phyloP scores from a whole-genome alignment of 2,797 vertebrate genomes.

The Protosalanx chinensis region DNA sequence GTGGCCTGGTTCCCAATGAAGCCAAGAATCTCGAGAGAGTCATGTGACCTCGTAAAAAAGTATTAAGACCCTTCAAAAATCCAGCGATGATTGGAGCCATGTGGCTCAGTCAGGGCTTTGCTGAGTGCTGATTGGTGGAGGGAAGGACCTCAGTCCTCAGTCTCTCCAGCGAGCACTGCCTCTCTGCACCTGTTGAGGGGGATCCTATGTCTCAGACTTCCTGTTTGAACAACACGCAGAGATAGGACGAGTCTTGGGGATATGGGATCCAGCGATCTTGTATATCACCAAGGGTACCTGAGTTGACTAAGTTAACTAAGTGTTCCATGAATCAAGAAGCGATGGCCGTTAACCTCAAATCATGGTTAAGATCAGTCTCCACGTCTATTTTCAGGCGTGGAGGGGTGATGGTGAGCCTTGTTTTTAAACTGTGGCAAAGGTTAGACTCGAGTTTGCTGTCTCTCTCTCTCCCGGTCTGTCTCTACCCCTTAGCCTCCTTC shows the following conservation, averaged over 20 bases:
- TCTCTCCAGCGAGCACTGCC: constrained; percentile 37
- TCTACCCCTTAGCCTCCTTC: too few species aligned
- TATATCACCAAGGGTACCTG: background rate
- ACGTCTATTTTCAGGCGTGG: background rate
- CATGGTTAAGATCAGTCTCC: background rate
- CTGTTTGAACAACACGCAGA: constrained; percentile 41
- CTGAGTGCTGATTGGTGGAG: background rate
- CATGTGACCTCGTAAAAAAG: constrained; percentile 40
- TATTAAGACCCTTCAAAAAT: constrained; percentile 17
- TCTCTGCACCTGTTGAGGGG: constrained; percentile 51
- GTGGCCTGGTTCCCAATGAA: constrained; percentile 46
- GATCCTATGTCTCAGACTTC: constrained; percentile 48
- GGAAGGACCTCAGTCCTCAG: background rate
- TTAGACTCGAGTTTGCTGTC: too few species aligned
- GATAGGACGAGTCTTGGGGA: constrained; percentile 1
- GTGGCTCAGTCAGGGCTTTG: constrained; percentile 24
- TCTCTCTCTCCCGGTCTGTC: background rate
- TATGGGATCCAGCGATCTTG: constrained; percentile 25
- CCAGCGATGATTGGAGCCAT: constrained; percentile 49
- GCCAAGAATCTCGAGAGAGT: constrained; percentile 54
- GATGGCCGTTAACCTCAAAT: background rate
- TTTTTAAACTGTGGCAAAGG: too few species aligned
- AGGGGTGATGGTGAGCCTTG: background rate
- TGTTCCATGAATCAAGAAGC: background rate
- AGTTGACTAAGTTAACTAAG: background rate